These are phyloP conservation scores for Epizoanthus ramosus DNA, from an alignment of 92 coral and sea anemone species.

Conservation along the genomic window DNA sequence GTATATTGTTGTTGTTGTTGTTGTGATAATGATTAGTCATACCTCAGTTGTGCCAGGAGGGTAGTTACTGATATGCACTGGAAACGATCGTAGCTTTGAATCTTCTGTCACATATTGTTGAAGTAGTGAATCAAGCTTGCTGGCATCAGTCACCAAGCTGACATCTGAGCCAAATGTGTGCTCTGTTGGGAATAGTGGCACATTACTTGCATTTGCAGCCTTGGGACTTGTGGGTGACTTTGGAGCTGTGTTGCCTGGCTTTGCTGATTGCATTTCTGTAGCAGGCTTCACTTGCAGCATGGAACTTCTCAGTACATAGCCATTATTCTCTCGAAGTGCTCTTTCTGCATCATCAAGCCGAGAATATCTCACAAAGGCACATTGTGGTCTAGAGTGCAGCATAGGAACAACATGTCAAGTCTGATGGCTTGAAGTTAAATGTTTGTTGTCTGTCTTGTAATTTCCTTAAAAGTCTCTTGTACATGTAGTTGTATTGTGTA, in stretches of 20 bases:
- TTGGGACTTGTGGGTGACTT: neutral
- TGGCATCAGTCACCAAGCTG: too few relatives aligned
- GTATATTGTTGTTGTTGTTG: too few relatives aligned
- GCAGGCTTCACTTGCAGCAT: conserved; percentile 54
- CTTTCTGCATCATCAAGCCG: conserved; percentile 52
- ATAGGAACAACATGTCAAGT: neutral
- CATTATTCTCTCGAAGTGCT: conserved; percentile 67
- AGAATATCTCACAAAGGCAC: conserved; percentile 73
- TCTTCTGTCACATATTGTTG: neutral
- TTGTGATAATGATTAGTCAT: neutral
- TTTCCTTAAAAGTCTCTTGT: too few relatives aligned
- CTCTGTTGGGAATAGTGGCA: neutral
- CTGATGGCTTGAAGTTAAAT: too few relatives aligned
- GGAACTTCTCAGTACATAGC: conserved; percentile 49
- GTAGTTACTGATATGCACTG: conserved; percentile 61
- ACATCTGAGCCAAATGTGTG: neutral
- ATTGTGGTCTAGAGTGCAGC: neutral
- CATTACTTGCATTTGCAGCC: neutral
- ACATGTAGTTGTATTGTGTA: too few relatives aligned
- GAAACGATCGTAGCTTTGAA: conserved; percentile 20
- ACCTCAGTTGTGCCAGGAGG: conserved; percentile 36
- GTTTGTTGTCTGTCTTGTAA: too few relatives aligned
- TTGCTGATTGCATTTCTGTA: neutral
- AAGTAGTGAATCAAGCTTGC: neutral
- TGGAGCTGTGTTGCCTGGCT: neutral